phyloP scores from a whole-genome alignment of 64 coral and sea anemone genomes.

The Trachythela sp. region DNA sequence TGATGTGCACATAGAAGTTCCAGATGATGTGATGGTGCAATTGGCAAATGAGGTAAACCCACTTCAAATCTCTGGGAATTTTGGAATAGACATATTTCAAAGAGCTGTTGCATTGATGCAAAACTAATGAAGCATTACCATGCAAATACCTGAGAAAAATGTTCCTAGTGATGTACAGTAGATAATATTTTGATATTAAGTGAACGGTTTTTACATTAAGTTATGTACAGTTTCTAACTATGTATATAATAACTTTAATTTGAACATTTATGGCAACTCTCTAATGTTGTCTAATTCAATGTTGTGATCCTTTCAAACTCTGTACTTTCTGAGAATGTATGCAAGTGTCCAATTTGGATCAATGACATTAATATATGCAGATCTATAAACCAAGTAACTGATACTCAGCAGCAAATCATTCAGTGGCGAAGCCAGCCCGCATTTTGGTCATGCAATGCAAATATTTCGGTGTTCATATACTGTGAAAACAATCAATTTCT shows the following conservation, averaged over 20 bases:
- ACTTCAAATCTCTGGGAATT: slow-evolving; percentile 15
- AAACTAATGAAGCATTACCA: not conserved
- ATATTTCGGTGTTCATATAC: too few species aligned
- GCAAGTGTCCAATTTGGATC: too few species aligned
- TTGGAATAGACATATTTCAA: slow-evolving; percentile 26
- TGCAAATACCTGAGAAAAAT: not conserved
- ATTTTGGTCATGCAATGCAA: too few species aligned
- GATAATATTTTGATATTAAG: not conserved
- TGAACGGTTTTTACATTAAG: too few species aligned
- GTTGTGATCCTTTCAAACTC: too few species aligned
- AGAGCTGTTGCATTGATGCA: not conserved
- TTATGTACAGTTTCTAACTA: too few species aligned
- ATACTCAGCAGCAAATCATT: too few species aligned
- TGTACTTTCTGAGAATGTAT: too few species aligned
- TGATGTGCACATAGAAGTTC: not conserved
- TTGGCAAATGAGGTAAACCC: slow-evolving; percentile 27
- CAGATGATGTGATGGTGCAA: not conserved
- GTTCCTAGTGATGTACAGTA: not conserved
- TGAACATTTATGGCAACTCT: not conserved
- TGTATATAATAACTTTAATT: not conserved
- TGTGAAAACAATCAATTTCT: too few species aligned
- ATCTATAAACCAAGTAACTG: too few species aligned
- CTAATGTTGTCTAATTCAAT: not conserved
- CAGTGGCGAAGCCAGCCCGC: too few species aligned
- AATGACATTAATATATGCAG: too few species aligned